Evolutionary conservation across 2,797 vertebrate species (phyloP), one percentile per base, ranked within the genome.

Genomic region (Myotis myotis): DNA sequence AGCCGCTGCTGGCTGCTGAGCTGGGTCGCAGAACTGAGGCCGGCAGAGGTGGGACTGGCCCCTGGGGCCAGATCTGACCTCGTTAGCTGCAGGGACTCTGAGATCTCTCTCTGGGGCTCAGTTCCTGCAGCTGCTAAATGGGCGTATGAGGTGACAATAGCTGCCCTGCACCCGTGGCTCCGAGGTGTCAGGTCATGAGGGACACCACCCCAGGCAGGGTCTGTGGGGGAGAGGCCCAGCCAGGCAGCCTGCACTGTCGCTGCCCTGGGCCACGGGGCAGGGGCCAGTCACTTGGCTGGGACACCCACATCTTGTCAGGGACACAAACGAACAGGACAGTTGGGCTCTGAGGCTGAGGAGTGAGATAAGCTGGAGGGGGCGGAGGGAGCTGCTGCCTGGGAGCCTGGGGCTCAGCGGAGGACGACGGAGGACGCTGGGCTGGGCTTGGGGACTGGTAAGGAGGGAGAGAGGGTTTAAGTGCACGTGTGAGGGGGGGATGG

Each of bases 401-500:
- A 62, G 44, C 7, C 7, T 25, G 5, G 9, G 16, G 22, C 16
- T 23, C 16, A 13, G 16, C 7, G 0, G 55, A 51, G 41, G 36
- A 36, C 36, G 44, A 6, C 2, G 0, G 2, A 44, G 44, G 44
- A 13, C 11, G 11, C 10, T 1, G 2, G 4, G 36, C 70, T 81
- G 88, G 66, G 33, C 60, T 38, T 33, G 20, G 74, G 55, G 38
- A 8, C 33, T 0, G 3, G 30, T 2, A 8, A 41, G 15, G 28
- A 22, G 25, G 20, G 66, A 8, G 13, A 12, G 13, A 28, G 55
- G 78, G 16, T 5, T 15, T 11, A 2, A 11, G 23, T 2, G 6
- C 1, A 0, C 3, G 8, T 16, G 3, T 17, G 80, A 41, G 2
- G 7, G 19, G 1, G 3, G 12, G 15, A 3, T 11, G 36, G 17